phyloP scores from a whole-genome alignment of 2,113 vertebrate genomes.

The Albula goreensis region DNA sequence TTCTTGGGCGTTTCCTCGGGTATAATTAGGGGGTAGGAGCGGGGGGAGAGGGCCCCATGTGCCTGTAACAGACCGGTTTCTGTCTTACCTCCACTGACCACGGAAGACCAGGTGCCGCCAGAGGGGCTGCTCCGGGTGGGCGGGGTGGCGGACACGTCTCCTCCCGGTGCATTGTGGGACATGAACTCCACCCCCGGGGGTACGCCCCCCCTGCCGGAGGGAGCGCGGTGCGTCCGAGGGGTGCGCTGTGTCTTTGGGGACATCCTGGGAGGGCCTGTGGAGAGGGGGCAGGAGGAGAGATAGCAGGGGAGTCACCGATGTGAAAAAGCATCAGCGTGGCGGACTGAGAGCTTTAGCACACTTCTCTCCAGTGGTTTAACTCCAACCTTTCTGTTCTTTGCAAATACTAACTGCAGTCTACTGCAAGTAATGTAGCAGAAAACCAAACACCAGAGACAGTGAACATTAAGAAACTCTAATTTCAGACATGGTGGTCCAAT shows the following conservation, averaged over 20 bases:
- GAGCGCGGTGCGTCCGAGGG: slow-evolving; percentile 88
- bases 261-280: slow-evolving; percentile 93
- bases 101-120: slow-evolving; percentile 95
- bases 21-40: no score
- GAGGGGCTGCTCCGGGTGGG: slow-evolving; percentile 86
- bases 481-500: no score
- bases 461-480: no score
- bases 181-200: slow-evolving; percentile 87
- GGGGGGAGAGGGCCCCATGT: no score
- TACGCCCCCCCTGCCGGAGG: slow-evolving; percentile 83
- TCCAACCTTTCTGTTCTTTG: no score
- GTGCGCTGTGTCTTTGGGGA: slow-evolving; percentile 97
- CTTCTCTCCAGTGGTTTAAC: no score
- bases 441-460: no score
- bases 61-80: no score
- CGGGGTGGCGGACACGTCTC: slow-evolving; percentile 76
- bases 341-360: no score
- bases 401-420: no score
- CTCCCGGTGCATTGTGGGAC: slow-evolving; percentile 83
- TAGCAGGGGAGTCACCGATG: not conserved
- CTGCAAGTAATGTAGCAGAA: no score
- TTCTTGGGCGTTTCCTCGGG: no score
- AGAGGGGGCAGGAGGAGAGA: not conserved
- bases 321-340: not conserved
- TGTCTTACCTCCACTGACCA: slow-evolving; percentile 91